Conservation (phyloP, 2,113 vertebrate species). For the Microtus montanus region DNA sequence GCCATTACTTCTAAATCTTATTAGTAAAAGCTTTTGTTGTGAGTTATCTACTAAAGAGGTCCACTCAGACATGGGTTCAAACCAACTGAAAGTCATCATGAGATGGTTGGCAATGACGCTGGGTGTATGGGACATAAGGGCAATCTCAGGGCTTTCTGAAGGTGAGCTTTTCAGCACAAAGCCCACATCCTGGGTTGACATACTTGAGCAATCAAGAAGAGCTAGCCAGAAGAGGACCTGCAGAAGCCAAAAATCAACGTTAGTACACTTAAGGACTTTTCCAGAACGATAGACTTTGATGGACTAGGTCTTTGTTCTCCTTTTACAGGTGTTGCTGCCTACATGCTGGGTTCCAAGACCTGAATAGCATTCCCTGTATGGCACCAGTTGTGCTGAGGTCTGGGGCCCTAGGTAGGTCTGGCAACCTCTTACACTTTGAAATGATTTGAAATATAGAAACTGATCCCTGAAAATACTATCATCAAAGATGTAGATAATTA, state of each 20-base stretch:
- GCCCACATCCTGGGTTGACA: neutral
- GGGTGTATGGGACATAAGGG: neutral
- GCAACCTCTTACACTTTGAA: neutral
- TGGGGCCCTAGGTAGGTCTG: neutral
- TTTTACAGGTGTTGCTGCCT: neutral
- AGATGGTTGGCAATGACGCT: neutral
- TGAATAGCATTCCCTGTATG: neutral
- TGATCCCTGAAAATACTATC: neutral
- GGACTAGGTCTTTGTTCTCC: neutral
- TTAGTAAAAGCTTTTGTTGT: neutral
- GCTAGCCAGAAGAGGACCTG: neutral
- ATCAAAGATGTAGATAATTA: neutral
- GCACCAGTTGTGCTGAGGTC: neutral
- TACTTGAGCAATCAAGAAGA: neutral
- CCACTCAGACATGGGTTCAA: neutral
- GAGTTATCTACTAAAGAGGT: neutral
- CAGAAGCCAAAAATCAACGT: neutral
- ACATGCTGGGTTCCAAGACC: neutral
- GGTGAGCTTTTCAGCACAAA: neutral
- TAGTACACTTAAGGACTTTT: neutral
- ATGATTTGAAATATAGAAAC: slow-evolving; percentile 9
- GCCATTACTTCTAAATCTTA: neutral
- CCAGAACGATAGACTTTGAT: neutral
- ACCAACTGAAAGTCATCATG: neutral
- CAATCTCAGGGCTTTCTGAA: neutral